phyloP scores from a whole-genome alignment of 2,113 vertebrate genomes.

The Callipepla californica region DNA sequence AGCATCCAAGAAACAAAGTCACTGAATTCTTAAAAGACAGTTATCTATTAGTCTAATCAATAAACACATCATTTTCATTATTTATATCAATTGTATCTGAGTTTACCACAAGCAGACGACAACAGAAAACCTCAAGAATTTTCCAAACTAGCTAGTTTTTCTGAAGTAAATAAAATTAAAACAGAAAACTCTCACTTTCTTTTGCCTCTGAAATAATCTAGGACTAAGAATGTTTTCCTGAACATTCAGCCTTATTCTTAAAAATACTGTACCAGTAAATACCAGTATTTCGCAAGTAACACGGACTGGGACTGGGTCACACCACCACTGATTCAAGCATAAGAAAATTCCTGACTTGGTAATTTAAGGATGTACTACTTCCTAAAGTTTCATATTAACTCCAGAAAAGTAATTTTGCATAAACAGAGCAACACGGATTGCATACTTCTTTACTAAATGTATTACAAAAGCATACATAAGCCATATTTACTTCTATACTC shows the following conservation, averaged over 20 bases:
- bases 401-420: neutral
- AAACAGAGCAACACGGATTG: neutral
- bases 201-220: neutral
- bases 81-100: neutral
- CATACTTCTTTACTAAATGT: neutral
- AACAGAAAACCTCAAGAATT: neutral
- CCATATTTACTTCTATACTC: slow-evolving; percentile 60
- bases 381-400: neutral
- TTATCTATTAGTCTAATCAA: neutral
- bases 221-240: neutral
- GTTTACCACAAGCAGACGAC: neutral
- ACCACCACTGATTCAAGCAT: neutral
- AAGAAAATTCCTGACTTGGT: neutral
- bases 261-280: neutral
- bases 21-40: neutral
- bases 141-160: neutral
- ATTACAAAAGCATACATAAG: neutral
- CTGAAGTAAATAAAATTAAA: neutral
- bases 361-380: neutral
- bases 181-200: neutral
- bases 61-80: neutral
- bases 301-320: neutral
- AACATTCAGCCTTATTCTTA: neutral
- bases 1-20: neutral
- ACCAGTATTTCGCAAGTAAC: neutral